Evolutionary conservation across 2,888 invertebrate genomes (phyloP).

Genomic region (Loripinus fragilis): DNA sequence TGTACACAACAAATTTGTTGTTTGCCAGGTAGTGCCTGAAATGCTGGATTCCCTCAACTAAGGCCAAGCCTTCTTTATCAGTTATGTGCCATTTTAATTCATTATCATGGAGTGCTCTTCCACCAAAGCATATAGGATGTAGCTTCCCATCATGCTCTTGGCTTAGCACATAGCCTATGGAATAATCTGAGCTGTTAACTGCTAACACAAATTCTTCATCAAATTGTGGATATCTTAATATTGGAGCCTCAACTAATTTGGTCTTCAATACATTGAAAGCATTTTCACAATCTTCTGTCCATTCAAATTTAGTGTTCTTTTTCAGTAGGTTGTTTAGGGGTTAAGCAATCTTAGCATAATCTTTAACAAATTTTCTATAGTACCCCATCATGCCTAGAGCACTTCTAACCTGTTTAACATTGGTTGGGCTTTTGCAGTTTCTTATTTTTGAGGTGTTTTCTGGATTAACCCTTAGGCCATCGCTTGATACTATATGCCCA

Average conservation of each 20-base stretch:
- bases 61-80: too few relatives aligned
- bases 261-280: constrained; percentile 45
- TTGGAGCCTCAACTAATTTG: constrained; percentile 40
- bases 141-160: constrained; percentile 36
- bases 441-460: constrained; percentile 48
- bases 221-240: constrained; percentile 58
- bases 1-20: constrained; percentile 52
- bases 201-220: constrained; percentile 52
- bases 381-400: constrained; percentile 45
- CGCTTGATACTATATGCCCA: constrained; percentile 58
- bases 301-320: constrained; percentile 48
- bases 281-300: constrained; percentile 45
- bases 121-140: constrained; percentile 57
- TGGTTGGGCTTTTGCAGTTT: constrained; percentile 31
- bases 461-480: constrained; percentile 54
- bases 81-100: too few relatives aligned
- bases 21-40: too few relatives aligned
- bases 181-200: too few relatives aligned
- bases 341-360: constrained; percentile 49
- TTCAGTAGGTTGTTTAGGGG: constrained; percentile 52
- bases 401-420: constrained; percentile 35
- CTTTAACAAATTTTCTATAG: constrained; percentile 53
- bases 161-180: constrained; percentile 48
- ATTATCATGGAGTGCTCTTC: constrained; percentile 31
- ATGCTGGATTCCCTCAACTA: constrained; percentile 55